phyloP scores from a whole-genome alignment of 2,113 vertebrate genomes.

The Prochilodus magdalenae region DNA sequence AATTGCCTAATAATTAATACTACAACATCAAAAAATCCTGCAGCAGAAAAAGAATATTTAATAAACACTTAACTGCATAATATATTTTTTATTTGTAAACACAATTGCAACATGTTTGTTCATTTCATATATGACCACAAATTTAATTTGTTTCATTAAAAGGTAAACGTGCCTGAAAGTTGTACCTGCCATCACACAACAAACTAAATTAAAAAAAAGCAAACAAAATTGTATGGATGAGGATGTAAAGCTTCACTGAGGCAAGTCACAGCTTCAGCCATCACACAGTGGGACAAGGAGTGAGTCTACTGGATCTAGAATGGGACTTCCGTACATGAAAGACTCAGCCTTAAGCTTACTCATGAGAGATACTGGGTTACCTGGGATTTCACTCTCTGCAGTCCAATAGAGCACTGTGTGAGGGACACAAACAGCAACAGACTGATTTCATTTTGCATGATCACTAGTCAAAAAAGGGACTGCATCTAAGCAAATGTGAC shows the following conservation, averaged over 20 bases:
- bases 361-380: slow-evolving; percentile 69
- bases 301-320: slow-evolving; percentile 31
- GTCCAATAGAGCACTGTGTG: slow-evolving; percentile 84
- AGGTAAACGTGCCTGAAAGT: too few species aligned
- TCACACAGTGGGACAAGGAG: slow-evolving; percentile 60
- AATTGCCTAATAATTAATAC: not conserved
- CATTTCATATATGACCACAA: too few species aligned
- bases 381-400: slow-evolving; percentile 80
- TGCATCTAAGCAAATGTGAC: not conserved
- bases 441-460: slow-evolving; percentile 37
- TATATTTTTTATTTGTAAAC: not conserved
- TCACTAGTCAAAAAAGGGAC: not conserved
- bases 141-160: not conserved
- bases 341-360: slow-evolving; percentile 58
- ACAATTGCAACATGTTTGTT: not conserved
- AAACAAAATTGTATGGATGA: slow-evolving; percentile 56
- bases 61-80: not conserved
- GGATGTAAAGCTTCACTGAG: slow-evolving; percentile 58
- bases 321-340: slow-evolving; percentile 7
- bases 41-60: not conserved
- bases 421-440: slow-evolving; percentile 74
- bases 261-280: slow-evolving; percentile 68
- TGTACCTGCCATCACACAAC: slow-evolving; percentile 21
- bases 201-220: slow-evolving; percentile 36
- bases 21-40: not conserved